phyloP scores from a whole-genome alignment of 2,113 vertebrate species.

The Catharus bicknelli region DNA sequence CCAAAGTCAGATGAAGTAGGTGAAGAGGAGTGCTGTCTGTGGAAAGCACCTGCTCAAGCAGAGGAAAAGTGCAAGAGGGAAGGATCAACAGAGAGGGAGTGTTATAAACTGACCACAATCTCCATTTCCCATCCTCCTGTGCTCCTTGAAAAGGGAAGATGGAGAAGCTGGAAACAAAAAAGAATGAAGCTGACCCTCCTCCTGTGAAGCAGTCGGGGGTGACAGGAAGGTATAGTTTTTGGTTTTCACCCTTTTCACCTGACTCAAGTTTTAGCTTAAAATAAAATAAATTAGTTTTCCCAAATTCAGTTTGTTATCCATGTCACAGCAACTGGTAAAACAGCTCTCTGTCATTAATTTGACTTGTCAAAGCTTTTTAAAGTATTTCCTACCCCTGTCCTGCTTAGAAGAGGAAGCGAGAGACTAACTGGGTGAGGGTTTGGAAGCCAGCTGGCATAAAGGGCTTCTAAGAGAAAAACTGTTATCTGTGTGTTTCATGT shows the following conservation, averaged over 20 bases:
- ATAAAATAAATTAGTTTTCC: neutral
- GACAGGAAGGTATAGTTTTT: neutral
- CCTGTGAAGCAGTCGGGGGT: fast-evolving
- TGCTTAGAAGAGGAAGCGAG: neutral
- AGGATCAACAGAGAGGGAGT: neutral
- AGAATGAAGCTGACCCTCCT: neutral
- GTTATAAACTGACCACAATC: neutral
- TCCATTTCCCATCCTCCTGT: neutral
- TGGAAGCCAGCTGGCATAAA: fast-evolving
- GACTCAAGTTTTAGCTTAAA: neutral
- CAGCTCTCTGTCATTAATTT: neutral
- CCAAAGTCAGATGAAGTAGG: neutral
- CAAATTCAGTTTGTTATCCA: neutral
- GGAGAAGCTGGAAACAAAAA: neutral
- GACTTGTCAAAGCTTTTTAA: neutral
- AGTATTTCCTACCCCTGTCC: neutral
- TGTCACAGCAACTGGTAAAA: neutral
- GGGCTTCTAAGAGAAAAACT: neutral
- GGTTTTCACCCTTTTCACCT: neutral
- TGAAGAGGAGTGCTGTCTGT: neutral
- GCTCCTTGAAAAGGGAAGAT: neutral
- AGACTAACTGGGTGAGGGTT: fast-evolving
- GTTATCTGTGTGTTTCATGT: neutral
- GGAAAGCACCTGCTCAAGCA: neutral
- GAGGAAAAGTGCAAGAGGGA: neutral